These are phyloP conservation scores for Hylaeus volcanicus DNA, from an alignment of 1,140 invertebrate species.

Conservation along the genomic window DNA sequence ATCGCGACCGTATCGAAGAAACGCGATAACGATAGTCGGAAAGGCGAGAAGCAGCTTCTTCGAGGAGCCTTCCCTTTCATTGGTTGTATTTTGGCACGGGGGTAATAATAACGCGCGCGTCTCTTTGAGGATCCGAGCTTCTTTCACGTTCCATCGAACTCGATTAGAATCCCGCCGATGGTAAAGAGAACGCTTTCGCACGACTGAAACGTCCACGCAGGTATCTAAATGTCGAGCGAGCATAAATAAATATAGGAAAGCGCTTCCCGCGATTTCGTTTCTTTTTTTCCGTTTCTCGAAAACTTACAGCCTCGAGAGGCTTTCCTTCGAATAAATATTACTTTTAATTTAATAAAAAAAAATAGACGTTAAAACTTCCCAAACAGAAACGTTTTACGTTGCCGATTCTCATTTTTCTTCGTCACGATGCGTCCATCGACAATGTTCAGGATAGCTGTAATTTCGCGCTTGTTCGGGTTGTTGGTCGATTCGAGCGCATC, in stretches of 20 bases:
- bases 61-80: slow-evolving; percentile 57
- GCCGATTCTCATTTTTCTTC: neutral
- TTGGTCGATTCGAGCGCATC: neutral
- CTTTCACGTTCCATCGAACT: slow-evolving; percentile 4
- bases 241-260: slow-evolving; percentile 39
- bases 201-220: neutral
- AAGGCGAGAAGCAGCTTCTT: slow-evolving; percentile 41
- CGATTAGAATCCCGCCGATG: slow-evolving; percentile 17
- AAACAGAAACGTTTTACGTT: neutral
- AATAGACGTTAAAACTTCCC: slow-evolving; percentile 14
- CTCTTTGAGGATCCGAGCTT: slow-evolving; percentile 26
- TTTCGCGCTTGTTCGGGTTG: neutral
- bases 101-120: slow-evolving; percentile 64
- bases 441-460: neutral
- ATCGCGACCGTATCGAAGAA: slow-evolving; percentile 16
- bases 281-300: neutral
- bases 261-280: neutral
- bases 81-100: slow-evolving; percentile 77
- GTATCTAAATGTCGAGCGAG: slow-evolving; percentile 8
- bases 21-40: slow-evolving; percentile 45
- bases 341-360: slow-evolving; percentile 27
- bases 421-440: neutral
- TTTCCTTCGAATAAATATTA: slow-evolving; percentile 26
- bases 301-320: neutral
- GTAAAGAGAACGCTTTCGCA: slow-evolving; percentile 16